A percentile compares a stretch with the other conserved stretches of the same genome.
Conservation (phyloP, 1,140 invertebrate genomes). For the Trachelipus rathkii region DNA sequence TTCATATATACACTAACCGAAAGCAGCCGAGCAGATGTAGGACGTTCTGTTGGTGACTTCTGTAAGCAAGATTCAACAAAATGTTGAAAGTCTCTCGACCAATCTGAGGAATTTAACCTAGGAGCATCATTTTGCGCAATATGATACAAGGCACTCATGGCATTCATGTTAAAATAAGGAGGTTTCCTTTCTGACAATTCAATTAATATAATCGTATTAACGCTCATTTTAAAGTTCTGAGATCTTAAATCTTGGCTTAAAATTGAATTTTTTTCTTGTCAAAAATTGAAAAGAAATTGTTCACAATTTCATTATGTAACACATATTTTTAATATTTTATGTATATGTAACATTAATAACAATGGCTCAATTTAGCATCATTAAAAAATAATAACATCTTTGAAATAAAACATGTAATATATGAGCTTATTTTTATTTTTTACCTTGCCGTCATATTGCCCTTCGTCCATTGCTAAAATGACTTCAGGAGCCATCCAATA, state of each 20-base stretch:
- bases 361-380: no score
- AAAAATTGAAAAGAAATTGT: no score
- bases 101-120: constrained; percentile 70
- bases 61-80: constrained; percentile 95
- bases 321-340: no score
- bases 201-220: constrained; percentile 95
- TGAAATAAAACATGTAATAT: no score
- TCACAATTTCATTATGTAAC: no score
- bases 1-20: constrained; percentile 48
- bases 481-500: constrained; percentile 99
- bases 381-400: no score
- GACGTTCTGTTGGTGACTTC: constrained; percentile 87
- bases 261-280: no score
- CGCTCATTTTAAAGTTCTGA: no score
- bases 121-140: constrained; percentile 99
- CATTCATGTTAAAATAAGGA: constrained; percentile 99
- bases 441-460: constrained; percentile 98
- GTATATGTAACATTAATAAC: no score
- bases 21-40: constrained; percentile 75
- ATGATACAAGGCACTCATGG: constrained; percentile 98
- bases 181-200: constrained; percentile 98
- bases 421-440: background rate
- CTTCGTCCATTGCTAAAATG: constrained; percentile 99
- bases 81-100: constrained; percentile 86
- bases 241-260: constrained; percentile 54